Conservation (phyloP, 2,888 invertebrate species). For the Athripsodes cinereus region DNA sequence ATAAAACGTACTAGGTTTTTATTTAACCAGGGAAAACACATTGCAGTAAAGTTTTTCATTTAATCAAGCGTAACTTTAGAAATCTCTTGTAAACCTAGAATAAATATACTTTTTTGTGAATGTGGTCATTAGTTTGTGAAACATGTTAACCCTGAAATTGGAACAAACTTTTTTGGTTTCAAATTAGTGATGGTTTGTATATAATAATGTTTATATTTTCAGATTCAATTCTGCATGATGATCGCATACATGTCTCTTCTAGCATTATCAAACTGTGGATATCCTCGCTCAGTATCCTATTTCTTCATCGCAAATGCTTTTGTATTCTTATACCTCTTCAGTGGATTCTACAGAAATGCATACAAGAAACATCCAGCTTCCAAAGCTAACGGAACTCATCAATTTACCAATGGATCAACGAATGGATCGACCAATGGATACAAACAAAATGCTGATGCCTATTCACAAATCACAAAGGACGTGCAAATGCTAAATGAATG, state of each 20-base stretch:
- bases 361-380: slow-evolving; percentile 37
- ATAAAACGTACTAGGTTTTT: too few species aligned
- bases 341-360: slow-evolving; percentile 53
- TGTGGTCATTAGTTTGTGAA: too few species aligned
- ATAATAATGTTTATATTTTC: slow-evolving; percentile 29
- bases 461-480: slow-evolving; percentile 21
- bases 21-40: too few species aligned
- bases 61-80: too few species aligned
- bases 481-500: slow-evolving; percentile 16
- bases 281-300: slow-evolving; percentile 53
- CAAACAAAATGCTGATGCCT: slow-evolving; percentile 11
- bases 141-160: too few species aligned
- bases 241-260: slow-evolving; percentile 54
- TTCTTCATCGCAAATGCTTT: slow-evolving; percentile 51
- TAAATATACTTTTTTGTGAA: too few species aligned
- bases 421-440: slow-evolving; percentile 4
- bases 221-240: slow-evolving; percentile 64
- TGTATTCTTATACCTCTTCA: slow-evolving; percentile 54
- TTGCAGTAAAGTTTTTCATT: too few species aligned
- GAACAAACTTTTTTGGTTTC: too few species aligned
- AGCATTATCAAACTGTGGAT: slow-evolving; percentile 55
- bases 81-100: too few species aligned
- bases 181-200: too few species aligned
- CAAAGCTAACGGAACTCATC: not conserved
- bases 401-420: not conserved